Base-by-base conservation (phyloP, 2,888 invertebrate genomes). In the Apotomis betuletana region DNA sequence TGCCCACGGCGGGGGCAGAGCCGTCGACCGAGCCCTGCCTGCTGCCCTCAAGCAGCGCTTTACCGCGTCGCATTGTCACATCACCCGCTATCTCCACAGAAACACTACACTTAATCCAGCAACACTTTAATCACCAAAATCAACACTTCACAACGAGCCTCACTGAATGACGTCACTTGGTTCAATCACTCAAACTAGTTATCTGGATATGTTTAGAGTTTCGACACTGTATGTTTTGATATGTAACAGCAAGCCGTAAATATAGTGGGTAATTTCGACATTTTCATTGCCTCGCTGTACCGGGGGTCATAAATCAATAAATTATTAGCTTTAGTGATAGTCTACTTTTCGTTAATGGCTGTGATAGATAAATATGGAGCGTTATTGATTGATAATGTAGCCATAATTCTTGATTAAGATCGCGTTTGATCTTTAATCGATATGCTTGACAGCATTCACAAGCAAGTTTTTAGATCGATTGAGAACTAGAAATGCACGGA, bases 41-140 rank as follows among this genome's bases (percentile, higher is more conserved):
- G 83, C 91, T 92, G 80, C 89, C 87, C 73, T 92, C 93, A 44
- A 93, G 86, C 88, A 92, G 85, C 77, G 90, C 89, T 83, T 92
- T 92, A 9, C 90, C 91, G 12, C 91, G 91, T 80, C 92, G 85
- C 92, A 93, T 92, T 88, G 90, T 92, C 86, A 88, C 91, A 90
- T 90, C 80, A 87, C 87, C 89, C 90, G 88, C 90, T 91, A 90
- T 86, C 91, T 87, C 88, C 80, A 77, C 77, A 75, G 61, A 74
- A 78, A 54, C 44, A 52, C 58, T 52, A 38, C 74, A 75, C 71
- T 70, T 57, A 73, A 75, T 63, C 55, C 57, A 65, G 36, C 55
- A 57, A 80, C 80, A 78, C 77, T 49, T 49, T 9, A 49, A 49
- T 49, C 49, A 49, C 6, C 41, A 41, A 41, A 41, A 6, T 41